Evolutionary conservation across 2,888 invertebrate species (phyloP).

Genomic region (Atrina japonica): DNA sequence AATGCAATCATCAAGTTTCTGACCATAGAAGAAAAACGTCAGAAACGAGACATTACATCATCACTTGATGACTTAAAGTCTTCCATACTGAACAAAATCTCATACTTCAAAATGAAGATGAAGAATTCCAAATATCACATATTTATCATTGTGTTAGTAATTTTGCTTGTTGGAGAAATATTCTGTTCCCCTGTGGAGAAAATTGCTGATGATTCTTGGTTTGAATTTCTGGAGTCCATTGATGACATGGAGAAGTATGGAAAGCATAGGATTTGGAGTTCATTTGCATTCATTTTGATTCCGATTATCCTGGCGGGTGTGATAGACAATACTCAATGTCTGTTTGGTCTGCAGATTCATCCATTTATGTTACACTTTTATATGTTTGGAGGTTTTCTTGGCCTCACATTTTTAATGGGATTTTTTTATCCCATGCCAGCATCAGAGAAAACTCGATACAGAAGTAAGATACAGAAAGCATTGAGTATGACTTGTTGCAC

Average conservation of each 20-base stretch:
- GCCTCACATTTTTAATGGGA: conserved; percentile 64
- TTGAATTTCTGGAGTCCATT: conserved; percentile 76
- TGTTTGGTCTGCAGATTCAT: conserved; percentile 68
- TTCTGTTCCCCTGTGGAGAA: conserved; percentile 72
- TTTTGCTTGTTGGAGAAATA: conserved; percentile 72
- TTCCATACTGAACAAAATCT: conserved; percentile 40
- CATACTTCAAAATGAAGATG: conserved; percentile 47
- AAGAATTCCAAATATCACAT: conserved; percentile 54
- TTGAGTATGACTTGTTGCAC: conserved; percentile 69
- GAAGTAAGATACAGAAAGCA: conserved; percentile 68
- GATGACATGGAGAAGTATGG: conserved; percentile 78
- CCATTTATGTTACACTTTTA: conserved; percentile 76
- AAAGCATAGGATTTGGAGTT: conserved; percentile 73
- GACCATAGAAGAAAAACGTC: conserved; percentile 13
- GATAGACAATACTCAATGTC: conserved; percentile 74
- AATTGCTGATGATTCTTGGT: conserved; percentile 78
- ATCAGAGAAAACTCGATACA: conserved; percentile 62
- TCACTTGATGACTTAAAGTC: not conserved
- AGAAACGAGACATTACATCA: not conserved
- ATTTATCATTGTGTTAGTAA: conserved; percentile 68
- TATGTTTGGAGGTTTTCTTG: conserved; percentile 70
- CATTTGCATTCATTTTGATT: conserved; percentile 71
- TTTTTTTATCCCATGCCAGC: conserved; percentile 74
- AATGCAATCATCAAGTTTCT: conserved; percentile 34
- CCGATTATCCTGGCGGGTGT: conserved; percentile 68